These are phyloP conservation scores for Sebastes diaconus DNA, from an alignment of 2,797 vertebrate species.

Conservation along the genomic window DNA sequence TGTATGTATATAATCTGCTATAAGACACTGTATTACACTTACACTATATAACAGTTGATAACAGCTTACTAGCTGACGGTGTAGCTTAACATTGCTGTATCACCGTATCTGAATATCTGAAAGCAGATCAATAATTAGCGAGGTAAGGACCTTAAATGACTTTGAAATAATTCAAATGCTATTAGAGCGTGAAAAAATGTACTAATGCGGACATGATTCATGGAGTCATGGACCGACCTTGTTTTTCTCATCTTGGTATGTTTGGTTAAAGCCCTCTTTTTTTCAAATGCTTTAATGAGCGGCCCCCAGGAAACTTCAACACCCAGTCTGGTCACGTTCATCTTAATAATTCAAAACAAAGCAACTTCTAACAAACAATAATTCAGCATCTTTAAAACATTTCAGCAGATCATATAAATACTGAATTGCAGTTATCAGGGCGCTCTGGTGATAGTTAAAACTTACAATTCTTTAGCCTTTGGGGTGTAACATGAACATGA, in stretches of 20 bases:
- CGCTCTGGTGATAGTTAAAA: not conserved
- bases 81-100: not conserved
- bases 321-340: not conserved
- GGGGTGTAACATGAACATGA: not conserved
- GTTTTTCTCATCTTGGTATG: not conserved
- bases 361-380: not conserved
- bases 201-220: not conserved
- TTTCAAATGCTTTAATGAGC: not conserved
- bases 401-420: not conserved
- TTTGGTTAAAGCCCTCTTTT: not conserved
- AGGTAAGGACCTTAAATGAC: not conserved
- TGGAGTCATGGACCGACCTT: not conserved
- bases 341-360: slow-evolving; percentile 4
- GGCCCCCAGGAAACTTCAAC: not conserved
- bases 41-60: not conserved
- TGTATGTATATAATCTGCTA: not conserved
- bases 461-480: not conserved
- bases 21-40: not conserved
- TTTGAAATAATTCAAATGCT: not conserved
- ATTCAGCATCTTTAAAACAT: not conserved
- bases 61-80: not conserved
- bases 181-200: not conserved
- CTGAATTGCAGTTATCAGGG: not conserved
- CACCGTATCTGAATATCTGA: not conserved
- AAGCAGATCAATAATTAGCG: not conserved